Conservation (phyloP, 1,140 invertebrate genomes). For the Drosophila burlai region DNA sequence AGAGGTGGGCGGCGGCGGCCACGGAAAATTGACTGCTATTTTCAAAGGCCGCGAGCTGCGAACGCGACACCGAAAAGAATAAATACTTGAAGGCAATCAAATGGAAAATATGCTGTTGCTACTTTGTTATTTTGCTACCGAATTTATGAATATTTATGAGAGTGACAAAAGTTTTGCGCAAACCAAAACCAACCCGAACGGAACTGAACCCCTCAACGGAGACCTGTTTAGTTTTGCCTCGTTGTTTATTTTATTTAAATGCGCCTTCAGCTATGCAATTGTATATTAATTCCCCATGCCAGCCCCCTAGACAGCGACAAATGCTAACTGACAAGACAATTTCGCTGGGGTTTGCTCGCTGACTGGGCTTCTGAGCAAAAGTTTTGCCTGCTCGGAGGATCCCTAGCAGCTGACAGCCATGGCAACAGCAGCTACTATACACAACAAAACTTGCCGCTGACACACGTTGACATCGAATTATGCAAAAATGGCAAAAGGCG, state of each 20-base stretch:
- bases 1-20: conserved; percentile 30
- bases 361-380: conserved; percentile 34
- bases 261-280: conserved; percentile 80
- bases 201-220: conserved; percentile 8
- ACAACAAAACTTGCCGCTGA: conserved; percentile 57
- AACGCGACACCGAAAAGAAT: conserved; percentile 16
- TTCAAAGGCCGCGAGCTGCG: conserved; percentile 62
- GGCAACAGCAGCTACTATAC: conserved; percentile 41
- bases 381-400: conserved; percentile 34
- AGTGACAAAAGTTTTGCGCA: conserved; percentile 70
- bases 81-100: conserved; percentile 73
- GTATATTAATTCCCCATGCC: conserved; percentile 74
- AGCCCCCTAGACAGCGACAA: conserved; percentile 69
- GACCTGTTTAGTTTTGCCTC: conserved; percentile 57
- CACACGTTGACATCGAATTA: conserved; percentile 78
- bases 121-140: conserved; percentile 46
- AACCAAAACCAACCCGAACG: neutral
- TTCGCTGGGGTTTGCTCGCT: conserved; percentile 53
- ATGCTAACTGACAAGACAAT: conserved; percentile 83
- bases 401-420: conserved; percentile 63
- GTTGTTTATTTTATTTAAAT: conserved; percentile 80
- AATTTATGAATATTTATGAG: conserved; percentile 84
- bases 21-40: conserved; percentile 72
- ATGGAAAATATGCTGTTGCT: conserved; percentile 78
- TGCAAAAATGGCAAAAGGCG: conserved; percentile 76